These are phyloP conservation scores for Zaprionus gabonicus DNA, from an alignment of 1,140 invertebrate species.

Conservation along the genomic window DNA sequence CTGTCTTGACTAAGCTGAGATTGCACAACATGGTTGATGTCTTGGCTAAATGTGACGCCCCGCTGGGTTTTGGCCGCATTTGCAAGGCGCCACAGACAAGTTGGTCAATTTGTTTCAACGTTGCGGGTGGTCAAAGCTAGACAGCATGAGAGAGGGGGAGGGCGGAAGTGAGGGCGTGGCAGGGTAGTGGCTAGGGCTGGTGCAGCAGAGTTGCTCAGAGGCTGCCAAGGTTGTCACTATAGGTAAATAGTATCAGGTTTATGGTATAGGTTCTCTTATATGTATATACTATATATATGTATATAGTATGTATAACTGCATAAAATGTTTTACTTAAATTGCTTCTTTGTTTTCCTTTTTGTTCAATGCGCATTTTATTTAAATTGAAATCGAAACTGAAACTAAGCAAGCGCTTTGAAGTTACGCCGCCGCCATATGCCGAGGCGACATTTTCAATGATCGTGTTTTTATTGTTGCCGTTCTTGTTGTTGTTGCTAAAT, in stretches of 20 bases:
- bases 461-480: slow-evolving; percentile 27
- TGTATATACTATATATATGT: not conserved
- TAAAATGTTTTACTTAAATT: slow-evolving; percentile 20
- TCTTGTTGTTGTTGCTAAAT: slow-evolving; percentile 52
- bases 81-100: slow-evolving; percentile 8
- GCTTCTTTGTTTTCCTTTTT: slow-evolving; percentile 23
- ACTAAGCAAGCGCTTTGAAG: slow-evolving; percentile 62
- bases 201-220: slow-evolving; percentile 6
- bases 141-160: not conserved
- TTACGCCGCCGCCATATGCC: slow-evolving; percentile 69
- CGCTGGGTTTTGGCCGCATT: slow-evolving; percentile 58
- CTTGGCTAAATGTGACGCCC: slow-evolving; percentile 20
- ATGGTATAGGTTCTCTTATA: not conserved
- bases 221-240: too few relatives aligned
- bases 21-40: slow-evolving; percentile 44
- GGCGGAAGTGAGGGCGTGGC: not conserved
- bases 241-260: too few relatives aligned
- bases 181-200: not conserved
- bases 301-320: not conserved
- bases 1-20: slow-evolving; percentile 41
- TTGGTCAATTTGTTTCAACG: slow-evolving; percentile 32
- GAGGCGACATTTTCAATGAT: slow-evolving; percentile 53
- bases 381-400: slow-evolving; percentile 61
- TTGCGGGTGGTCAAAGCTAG: slow-evolving; percentile 41
- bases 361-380: slow-evolving; percentile 62